A percentile compares a stretch with the other conserved stretches of the same genome.
phyloP scores from a whole-genome alignment of 1,140 invertebrate genomes.

The Drosophila nigrodunni region DNA sequence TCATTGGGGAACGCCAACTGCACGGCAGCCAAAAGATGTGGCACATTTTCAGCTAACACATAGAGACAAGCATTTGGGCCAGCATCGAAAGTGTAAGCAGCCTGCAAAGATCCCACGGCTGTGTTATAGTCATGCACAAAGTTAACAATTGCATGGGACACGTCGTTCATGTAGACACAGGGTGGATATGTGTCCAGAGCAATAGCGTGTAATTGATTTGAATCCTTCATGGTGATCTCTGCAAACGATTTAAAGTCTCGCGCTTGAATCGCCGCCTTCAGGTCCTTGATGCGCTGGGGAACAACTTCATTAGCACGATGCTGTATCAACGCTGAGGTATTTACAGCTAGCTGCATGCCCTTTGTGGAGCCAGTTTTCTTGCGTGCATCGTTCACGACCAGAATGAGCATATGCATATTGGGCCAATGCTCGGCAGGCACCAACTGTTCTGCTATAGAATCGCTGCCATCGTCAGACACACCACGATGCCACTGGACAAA shows the following conservation, averaged over 20 bases:
- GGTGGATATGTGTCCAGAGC: conserved; percentile 98
- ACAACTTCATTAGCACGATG: conserved; percentile 90
- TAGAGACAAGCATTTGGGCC: conserved; percentile 98
- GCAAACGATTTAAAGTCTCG: conserved; percentile 96
- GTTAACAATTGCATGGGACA: conserved; percentile 91
- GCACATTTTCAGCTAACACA: conserved; percentile 91
- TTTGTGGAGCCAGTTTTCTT: conserved; percentile 95
- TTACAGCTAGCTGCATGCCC: conserved; percentile 94
- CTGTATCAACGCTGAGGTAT: conserved; percentile 94
- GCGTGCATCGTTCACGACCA: conserved; percentile 94
- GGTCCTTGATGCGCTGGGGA: conserved; percentile 87
- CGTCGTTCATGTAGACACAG: conserved; percentile 95
- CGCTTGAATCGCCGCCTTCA: conserved; percentile 89
- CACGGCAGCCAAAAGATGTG: conserved; percentile 88
- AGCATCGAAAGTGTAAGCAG: conserved; percentile 98
- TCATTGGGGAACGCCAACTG: conserved; percentile 90
- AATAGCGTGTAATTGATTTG: conserved; percentile 98
- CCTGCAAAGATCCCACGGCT: conserved; percentile 86
- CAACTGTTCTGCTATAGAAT: conserved; percentile 93
- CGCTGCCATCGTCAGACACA: conserved; percentile 88
- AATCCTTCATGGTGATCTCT: conserved; percentile 98
- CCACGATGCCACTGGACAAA: conserved; percentile 96
- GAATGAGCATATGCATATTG: conserved; percentile 94
- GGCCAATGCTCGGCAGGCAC: conserved; percentile 93
- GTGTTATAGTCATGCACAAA: conserved; percentile 94